Conservation (phyloP, 92 coral and sea anemone species). For the Desmophyllum pertusum region DNA sequence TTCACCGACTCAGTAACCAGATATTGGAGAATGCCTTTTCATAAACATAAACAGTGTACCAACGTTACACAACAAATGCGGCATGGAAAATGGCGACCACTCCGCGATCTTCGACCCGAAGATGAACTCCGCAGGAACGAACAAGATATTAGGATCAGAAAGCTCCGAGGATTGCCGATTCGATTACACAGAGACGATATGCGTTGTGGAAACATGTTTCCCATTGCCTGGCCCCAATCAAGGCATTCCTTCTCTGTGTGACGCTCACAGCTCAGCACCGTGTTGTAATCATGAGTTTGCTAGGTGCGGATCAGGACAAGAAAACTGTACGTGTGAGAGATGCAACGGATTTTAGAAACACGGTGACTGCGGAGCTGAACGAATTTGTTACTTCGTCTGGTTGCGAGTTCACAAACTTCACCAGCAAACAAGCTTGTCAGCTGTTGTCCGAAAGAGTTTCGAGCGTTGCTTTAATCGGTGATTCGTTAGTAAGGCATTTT, state of each 20-base stretch:
- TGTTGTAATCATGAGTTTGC: constrained; percentile 71
- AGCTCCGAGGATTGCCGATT: constrained; percentile 61
- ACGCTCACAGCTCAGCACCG: constrained; percentile 35
- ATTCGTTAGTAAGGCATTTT: constrained; percentile 75
- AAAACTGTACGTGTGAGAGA: constrained; percentile 56
- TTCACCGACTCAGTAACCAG: background rate
- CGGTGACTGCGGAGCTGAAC: constrained; percentile 60
- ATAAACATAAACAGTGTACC: constrained; percentile 20
- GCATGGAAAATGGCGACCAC: constrained; percentile 59
- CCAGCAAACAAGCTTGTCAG: constrained; percentile 64
- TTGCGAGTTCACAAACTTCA: constrained; percentile 61
- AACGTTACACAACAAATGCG: constrained; percentile 41
- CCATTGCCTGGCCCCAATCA: constrained; percentile 52
- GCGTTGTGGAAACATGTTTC: constrained; percentile 62
- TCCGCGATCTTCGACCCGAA: constrained; percentile 23
- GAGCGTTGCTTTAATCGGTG: constrained; percentile 64
- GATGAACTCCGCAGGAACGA: constrained; percentile 26
- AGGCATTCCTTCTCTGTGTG: constrained; percentile 72
- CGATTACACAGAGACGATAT: constrained; percentile 50
- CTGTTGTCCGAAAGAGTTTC: constrained; percentile 52
- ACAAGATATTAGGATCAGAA: constrained; percentile 48
- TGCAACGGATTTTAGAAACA: constrained; percentile 68
- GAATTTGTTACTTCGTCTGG: constrained; percentile 49
- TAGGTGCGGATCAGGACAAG: constrained; percentile 51
- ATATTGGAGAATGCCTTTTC: background rate